Evolutionary conservation across 2,888 invertebrate species (phyloP), one percentile per base, ranked within the genome.

Genomic region (Eupithecia centaureata): DNA sequence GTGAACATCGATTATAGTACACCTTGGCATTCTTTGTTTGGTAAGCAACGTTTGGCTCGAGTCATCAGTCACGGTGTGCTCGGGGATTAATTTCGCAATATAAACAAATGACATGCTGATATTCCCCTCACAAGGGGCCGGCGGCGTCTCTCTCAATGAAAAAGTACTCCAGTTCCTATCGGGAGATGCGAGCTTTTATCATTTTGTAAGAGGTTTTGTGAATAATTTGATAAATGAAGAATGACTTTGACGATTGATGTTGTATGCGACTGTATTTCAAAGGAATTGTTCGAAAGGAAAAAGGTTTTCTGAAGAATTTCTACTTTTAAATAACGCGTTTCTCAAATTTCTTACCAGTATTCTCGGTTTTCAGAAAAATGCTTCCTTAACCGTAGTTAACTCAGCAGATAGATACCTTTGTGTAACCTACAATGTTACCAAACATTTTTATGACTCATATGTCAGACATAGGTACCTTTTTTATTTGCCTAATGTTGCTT

Each of bases 1-100:
- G 88, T 88, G 90, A 89, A 86, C 90, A 92, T 92, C 90, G 91
- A 91, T 91, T 92, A 91, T 88, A 88, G 86, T 84, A 90, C 87
- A 88, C 88, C 88, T 89, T 84, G 83, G 78, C 86, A 87, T 90
- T 90, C 89, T 91, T 91, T 91, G 88, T 90, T 89, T 88, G 86
- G 83, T 81, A 82, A 83, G 86, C 84, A 82, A 84, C 82, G 84
- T 86, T 86, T 89, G 90, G 87, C 89, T 90, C 79, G 79, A 76
- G 77, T 83, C 88, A 89, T 88, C 88, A 84, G 83, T 88, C 88
- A 88, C 84, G 79, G 69, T 75, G 75, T 81, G 82, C 79, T 72
- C 74, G 80, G 83, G 86, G 86, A 89, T 89, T 89, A 85, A 90
- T 89, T 87, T 84, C 79, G 78, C 85, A 84, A 87, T 86, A 87